A percentile compares a stretch with the other conserved stretches of the same genome.
phyloP scores from a whole-genome alignment of 1,140 invertebrate genomes.

The Drosophila ogumai region DNA sequence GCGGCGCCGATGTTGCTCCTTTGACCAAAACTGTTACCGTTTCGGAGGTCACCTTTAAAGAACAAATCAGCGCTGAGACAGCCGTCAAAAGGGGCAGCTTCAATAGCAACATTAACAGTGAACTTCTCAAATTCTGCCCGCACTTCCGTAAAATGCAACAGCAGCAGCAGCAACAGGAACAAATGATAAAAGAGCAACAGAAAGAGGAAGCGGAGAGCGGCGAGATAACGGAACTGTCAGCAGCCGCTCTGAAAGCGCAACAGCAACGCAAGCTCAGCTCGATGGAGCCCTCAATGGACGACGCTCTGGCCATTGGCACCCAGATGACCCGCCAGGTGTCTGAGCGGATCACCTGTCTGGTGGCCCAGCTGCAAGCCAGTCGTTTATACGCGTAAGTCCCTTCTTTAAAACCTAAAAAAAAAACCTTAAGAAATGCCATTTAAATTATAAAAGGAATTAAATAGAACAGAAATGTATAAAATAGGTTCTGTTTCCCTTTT shows the following conservation, averaged over 20 bases:
- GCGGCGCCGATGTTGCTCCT: constrained; percentile 28
- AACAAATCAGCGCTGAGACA: not conserved
- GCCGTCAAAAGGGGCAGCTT: constrained; percentile 18
- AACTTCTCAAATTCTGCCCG: constrained; percentile 61
- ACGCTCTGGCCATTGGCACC: constrained; percentile 77
- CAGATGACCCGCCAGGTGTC: constrained; percentile 74
- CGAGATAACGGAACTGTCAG: constrained; percentile 16
- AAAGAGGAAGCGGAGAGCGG: constrained; percentile 13
- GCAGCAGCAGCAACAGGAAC: constrained; percentile 28
- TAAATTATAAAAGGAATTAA: not conserved
- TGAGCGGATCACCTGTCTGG: constrained; percentile 61
- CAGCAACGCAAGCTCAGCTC: constrained; percentile 71
- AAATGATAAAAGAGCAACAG: constrained; percentile 26
- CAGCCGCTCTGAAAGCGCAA: constrained; percentile 51
- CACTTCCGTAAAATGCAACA: constrained; percentile 63
- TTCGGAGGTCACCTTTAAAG: constrained; percentile 13
- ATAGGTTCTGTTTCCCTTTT: not conserved
- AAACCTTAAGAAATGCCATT: not conserved
- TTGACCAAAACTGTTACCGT: constrained; percentile 7
- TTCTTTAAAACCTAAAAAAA: not conserved
- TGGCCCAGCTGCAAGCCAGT: constrained; percentile 69
- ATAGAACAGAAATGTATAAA: not conserved
- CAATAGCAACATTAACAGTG: constrained; percentile 26
- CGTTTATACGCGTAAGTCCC: constrained; percentile 68
- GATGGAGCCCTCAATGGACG: constrained; percentile 77